Percentiles rank a stretch among this genome's conserved stretches.
phyloP scores from a whole-genome alignment of 2,888 invertebrate species.

The Mythimna albipuncta region DNA sequence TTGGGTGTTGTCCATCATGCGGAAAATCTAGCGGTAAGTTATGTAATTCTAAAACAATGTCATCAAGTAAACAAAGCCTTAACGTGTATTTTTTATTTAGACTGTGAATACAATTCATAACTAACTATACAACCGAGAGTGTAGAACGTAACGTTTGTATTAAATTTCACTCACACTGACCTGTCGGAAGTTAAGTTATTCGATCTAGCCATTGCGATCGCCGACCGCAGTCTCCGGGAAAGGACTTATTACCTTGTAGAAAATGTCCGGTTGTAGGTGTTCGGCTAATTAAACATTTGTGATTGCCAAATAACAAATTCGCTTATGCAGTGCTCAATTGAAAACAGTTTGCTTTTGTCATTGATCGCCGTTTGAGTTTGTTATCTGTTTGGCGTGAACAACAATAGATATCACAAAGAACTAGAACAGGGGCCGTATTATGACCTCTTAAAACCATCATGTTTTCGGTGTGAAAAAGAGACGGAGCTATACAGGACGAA shows the following conservation, averaged over 20 bases:
- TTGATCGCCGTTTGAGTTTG: background rate
- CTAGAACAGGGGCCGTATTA: no score
- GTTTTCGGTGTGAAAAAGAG: no score
- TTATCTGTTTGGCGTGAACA: background rate
- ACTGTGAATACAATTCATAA: background rate
- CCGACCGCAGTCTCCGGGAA: slow-evolving; percentile 75
- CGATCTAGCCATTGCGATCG: slow-evolving; percentile 67
- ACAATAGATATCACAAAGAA: slow-evolving; percentile 5
- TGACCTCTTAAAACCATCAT: no score
- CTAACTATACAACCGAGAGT: background rate
- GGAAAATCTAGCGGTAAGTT: slow-evolving; percentile 48
- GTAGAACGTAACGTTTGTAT: slow-evolving; percentile 51
- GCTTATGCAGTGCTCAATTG: background rate
- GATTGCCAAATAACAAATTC: slow-evolving; percentile 52
- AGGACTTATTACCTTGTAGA: slow-evolving; percentile 73
- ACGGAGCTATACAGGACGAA: no score
- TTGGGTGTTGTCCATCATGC: slow-evolving; percentile 87
- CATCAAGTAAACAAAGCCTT: background rate
- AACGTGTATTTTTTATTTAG: background rate
- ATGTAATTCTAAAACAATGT: background rate
- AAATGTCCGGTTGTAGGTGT: slow-evolving; percentile 70
- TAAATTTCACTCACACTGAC: slow-evolving; percentile 65
- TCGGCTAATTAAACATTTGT: slow-evolving; percentile 35
- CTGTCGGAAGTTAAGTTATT: slow-evolving; percentile 69
- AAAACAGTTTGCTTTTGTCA: slow-evolving; percentile 15